Conservation (phyloP, 2,113 vertebrate species). For the Phylloscopus trochiloides region DNA sequence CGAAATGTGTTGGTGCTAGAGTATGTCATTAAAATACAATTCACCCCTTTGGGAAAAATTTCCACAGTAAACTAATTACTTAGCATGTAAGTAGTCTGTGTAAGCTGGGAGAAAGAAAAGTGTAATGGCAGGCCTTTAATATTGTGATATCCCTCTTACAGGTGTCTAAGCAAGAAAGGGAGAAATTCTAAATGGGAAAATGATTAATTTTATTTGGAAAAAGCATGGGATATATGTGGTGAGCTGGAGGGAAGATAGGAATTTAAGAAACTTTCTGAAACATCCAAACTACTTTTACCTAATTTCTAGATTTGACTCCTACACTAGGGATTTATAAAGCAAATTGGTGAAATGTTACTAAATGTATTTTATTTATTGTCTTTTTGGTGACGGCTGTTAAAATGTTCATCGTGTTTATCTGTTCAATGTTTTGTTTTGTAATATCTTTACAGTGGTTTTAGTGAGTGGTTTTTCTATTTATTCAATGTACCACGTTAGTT, state of each 20-base stretch:
- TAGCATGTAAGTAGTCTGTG: not conserved
- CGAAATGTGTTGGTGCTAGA: not conserved
- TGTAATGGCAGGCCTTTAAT: not conserved
- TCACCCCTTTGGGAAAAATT: not conserved
- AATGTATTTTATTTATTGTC: not conserved
- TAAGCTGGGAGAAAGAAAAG: not conserved
- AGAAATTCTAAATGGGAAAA: not conserved
- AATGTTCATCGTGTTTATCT: not conserved
- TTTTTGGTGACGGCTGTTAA: not conserved
- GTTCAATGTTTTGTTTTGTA: not conserved
- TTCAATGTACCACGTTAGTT: not conserved
- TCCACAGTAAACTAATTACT: not conserved
- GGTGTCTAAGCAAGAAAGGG: not conserved
- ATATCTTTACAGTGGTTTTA: not conserved
- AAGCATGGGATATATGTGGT: not conserved
- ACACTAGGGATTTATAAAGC: not conserved
- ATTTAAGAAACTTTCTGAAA: not conserved
- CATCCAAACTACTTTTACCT: not conserved
- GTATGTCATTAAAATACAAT: not conserved
- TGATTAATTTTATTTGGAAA: not conserved
- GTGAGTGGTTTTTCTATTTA: not conserved
- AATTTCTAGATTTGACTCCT: not conserved
- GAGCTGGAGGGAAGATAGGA: not conserved
- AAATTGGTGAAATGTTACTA: not conserved
- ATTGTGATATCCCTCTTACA: not conserved